Percentiles rank a stretch among this genome's conserved stretches.
Evolutionary conservation across 1,140 invertebrate genomes (phyloP).

Genomic region (Ceratosolen fusciceps): DNA sequence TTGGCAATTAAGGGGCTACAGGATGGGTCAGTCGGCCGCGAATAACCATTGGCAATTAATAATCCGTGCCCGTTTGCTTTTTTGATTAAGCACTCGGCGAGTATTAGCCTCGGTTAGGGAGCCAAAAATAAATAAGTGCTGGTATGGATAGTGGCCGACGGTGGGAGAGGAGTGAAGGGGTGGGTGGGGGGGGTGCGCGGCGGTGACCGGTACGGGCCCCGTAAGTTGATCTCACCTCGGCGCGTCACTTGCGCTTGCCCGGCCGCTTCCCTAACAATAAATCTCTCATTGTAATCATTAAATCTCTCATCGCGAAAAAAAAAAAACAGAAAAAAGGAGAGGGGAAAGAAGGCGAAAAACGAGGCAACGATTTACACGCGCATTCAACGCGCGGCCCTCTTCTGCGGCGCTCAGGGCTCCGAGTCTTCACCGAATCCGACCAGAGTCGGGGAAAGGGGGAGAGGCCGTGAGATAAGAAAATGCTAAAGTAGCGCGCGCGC

Average conservation of each 20-base stretch:
- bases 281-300: conserved; percentile 50
- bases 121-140: conserved; percentile 9
- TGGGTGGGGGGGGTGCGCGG: no score
- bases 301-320: conserved; percentile 45
- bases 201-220: conserved; percentile 10
- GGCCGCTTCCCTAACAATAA: conserved; percentile 44
- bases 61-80: background rate
- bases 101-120: background rate
- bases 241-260: conserved; percentile 36
- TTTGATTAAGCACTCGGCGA: background rate
- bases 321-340: no score
- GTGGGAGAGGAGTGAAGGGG: no score
- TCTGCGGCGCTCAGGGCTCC: no score
- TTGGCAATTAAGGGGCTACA: no score
- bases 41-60: conserved; percentile 11
- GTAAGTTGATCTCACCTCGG: conserved; percentile 49
- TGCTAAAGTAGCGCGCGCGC: background rate
- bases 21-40: background rate
- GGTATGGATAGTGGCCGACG: background rate
- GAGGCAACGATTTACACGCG: conserved; percentile 15
- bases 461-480: background rate
- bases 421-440: no score
- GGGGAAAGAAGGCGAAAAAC: conserved; percentile 27
- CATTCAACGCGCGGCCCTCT: conserved; percentile 14
- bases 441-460: no score